phyloP scores from a whole-genome alignment of 2,113 vertebrate genomes.

The Chloropsis hardwickii region DNA sequence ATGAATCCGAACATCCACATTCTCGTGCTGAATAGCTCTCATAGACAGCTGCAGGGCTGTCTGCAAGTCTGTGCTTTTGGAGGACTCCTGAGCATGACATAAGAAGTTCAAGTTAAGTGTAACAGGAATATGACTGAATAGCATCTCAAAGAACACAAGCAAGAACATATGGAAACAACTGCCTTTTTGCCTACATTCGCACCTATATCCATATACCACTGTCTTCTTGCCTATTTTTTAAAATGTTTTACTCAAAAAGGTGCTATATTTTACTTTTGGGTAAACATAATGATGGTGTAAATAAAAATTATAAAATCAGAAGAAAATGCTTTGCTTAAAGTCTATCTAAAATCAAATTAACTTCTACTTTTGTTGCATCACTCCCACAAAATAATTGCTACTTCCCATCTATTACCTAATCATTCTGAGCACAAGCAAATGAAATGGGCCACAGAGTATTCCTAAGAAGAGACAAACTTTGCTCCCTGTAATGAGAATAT shows the following conservation, averaged over 20 bases:
- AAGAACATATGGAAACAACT: neutral
- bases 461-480: neutral
- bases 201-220: neutral
- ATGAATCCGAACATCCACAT: conserved; percentile 93
- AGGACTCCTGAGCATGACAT: conserved; percentile 78
- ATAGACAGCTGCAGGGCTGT: conserved; percentile 89
- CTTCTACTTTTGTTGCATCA: neutral
- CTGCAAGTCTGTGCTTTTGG: conserved; percentile 87
- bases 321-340: neutral
- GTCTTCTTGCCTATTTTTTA: neutral
- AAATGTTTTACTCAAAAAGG: neutral
- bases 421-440: neutral
- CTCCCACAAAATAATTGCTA: neutral
- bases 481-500: neutral
- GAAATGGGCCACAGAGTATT: neutral
- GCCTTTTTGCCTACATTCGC: neutral
- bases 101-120: neutral
- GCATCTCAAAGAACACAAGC: neutral
- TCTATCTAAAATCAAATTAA: neutral
- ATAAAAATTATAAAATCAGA: neutral
- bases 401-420: neutral
- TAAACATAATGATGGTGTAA: neutral
- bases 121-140: neutral
- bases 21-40: conserved; percentile 95
- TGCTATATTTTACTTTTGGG: neutral